These are phyloP conservation scores for Miichthys miiuy DNA, from an alignment of 2,797 vertebrate genomes.

Conservation along the genomic window DNA sequence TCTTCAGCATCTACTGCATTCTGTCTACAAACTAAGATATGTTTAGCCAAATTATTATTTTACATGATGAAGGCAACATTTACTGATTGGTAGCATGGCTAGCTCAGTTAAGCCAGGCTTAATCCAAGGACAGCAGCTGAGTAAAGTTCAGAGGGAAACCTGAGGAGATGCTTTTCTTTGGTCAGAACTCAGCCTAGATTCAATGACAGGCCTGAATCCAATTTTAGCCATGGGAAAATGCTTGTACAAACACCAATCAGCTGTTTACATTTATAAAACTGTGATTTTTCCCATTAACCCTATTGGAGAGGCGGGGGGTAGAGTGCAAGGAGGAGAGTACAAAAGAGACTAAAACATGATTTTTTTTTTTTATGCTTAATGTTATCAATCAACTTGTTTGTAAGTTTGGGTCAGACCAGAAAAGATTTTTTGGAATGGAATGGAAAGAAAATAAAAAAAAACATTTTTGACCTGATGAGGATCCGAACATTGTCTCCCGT, in stretches of 20 bases:
- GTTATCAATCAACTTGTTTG: neutral
- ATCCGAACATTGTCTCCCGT: constrained; percentile 1
- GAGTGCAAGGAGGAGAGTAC: neutral
- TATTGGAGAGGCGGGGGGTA: neutral
- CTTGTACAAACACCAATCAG: neutral
- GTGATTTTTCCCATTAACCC: neutral
- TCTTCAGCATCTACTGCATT: neutral
- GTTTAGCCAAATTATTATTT: neutral
- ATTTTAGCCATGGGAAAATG: constrained; percentile 3
- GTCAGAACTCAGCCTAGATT: neutral
- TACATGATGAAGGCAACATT: neutral
- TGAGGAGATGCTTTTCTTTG: constrained; percentile 20
- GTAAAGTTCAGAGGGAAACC: constrained; percentile 30
- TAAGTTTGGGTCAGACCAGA: neutral
- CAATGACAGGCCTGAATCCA: neutral
- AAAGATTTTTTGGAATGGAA: too few relatives aligned
- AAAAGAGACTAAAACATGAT: neutral
- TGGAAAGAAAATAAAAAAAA: neutral
- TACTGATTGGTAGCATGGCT: neutral
- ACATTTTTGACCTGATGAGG: neutral
- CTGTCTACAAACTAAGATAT: neutral
- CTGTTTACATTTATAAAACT: neutral
- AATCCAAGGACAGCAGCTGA: constrained; percentile 18
- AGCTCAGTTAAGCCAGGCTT: neutral
- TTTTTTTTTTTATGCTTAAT: neutral